phyloP scores from a whole-genome alignment of 64 coral and sea anemone species.

The Pocillopora damicornis region DNA sequence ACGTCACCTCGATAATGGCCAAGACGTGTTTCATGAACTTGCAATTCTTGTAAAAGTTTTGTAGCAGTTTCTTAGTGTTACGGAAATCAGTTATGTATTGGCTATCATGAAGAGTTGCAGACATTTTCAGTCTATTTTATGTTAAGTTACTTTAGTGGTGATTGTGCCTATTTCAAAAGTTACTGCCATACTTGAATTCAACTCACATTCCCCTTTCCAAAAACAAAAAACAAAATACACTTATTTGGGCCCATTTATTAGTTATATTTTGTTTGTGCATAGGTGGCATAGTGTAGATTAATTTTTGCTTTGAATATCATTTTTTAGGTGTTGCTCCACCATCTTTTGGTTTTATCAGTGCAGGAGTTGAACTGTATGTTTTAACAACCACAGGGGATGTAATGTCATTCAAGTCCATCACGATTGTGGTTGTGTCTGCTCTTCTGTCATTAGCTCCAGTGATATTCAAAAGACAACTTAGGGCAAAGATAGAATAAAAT shows the following conservation, averaged over 20 bases:
- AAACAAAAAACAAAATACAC: too few relatives aligned
- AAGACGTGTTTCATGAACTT: too few relatives aligned
- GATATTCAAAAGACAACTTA: conserved; percentile 83
- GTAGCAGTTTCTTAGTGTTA: too few relatives aligned
- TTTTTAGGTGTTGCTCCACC: conserved; percentile 88
- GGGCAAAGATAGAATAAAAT: conserved; percentile 77
- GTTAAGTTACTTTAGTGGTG: neutral
- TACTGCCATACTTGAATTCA: too few relatives aligned
- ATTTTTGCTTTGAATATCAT: neutral
- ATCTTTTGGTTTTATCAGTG: conserved; percentile 97
- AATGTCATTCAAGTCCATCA: conserved; percentile 86
- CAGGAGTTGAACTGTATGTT: conserved; percentile 90
- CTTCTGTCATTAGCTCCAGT: conserved; percentile 84
- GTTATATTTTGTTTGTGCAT: too few relatives aligned
- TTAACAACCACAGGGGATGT: conserved; percentile 93
- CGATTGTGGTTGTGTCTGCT: conserved; percentile 80
- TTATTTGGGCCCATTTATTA: too few relatives aligned
- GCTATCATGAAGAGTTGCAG: neutral
- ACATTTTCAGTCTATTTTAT: too few relatives aligned
- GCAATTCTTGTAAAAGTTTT: too few relatives aligned
- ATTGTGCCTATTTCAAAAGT: too few relatives aligned
- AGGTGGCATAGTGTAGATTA: too few relatives aligned
- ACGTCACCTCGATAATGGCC: neutral
- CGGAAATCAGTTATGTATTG: neutral
- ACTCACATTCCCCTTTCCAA: too few relatives aligned